phyloP scores from a whole-genome alignment of 2,113 vertebrate genomes.

The Anarrhichthys ocellatus region DNA sequence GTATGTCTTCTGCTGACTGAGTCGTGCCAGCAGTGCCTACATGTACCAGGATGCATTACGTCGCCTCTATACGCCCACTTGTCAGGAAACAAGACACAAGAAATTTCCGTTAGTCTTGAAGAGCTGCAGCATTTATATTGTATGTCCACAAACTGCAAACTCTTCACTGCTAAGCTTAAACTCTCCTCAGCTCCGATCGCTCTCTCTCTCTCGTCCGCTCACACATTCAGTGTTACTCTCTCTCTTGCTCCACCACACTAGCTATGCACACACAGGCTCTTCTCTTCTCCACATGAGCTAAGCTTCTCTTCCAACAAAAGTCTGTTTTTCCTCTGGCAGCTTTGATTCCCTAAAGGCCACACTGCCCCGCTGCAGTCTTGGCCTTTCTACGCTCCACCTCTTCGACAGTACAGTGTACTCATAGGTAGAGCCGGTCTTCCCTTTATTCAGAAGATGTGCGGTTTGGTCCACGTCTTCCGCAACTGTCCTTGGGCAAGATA shows the following conservation, averaged over 20 bases:
- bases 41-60: not conserved
- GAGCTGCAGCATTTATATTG: not conserved
- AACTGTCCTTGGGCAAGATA: not conserved
- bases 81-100: not conserved
- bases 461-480: not conserved
- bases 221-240: not conserved
- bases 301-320: not conserved
- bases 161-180: no score
- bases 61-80: not conserved
- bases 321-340: not conserved
- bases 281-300: not conserved
- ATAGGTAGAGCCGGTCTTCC: no score
- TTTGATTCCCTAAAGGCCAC: not conserved
- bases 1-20: not conserved
- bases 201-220: no score
- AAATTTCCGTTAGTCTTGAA: not conserved
- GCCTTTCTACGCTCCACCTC: not conserved
- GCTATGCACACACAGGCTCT: not conserved
- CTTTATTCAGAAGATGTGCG: not conserved
- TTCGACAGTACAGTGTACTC: not conserved
- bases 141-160: no score
- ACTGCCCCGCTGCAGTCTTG: not conserved
- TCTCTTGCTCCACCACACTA: not conserved
- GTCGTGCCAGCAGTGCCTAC: not conserved
- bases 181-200: not conserved